Evolutionary conservation across 2,888 invertebrate species (phyloP), one percentile per base, ranked within the genome.

Genomic region (Melinaea marsaeus): DNA sequence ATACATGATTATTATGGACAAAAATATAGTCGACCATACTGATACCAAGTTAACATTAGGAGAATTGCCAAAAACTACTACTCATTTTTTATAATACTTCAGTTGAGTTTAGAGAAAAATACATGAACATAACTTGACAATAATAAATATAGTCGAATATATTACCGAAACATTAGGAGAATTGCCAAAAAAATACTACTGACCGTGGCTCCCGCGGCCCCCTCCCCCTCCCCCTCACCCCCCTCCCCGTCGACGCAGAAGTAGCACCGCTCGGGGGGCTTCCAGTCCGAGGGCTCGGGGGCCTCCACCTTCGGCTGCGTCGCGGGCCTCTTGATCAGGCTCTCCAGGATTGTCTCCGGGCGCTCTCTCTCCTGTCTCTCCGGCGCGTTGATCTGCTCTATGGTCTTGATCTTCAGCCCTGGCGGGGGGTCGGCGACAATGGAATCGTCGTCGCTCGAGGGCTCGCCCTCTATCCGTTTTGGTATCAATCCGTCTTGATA

Each of bases 191-290:
- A 42, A 42, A 42, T 11, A 7, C 13, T 33, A 74, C 83, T 82
- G 60, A 82, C 83, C 71, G 78, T 74, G 48, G 83, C 75, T 48
- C 77, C 64, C 74, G 74, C 73, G 65, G 74, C 76, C 62, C 79
- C 65, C 59, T 78, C 78, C 35, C 76, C 73, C 34, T 71, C 71
- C 58, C 63, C 68, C 61, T 80, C 85, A 51, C 71, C 75, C 60
- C 80, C 74, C 65, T 86, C 87, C 66, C 86, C 90, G 77, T 90
- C 90, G 72, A 88, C 94, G 88, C 96, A 96, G 89, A 96, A 95
- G 92, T 95, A 94, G 89, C 96, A 96, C 92, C 95, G 95, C 84
- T 94, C 94, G 84, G 94, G 92, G 75, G 96, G 96, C 85, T 94
- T 94, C 96, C 96, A 96, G 85, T 96, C 96, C 80, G 91, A 83